These are phyloP conservation scores for Phyllotreta cruciferae DNA, from an alignment of 2,888 invertebrate species.

Conservation along the genomic window DNA sequence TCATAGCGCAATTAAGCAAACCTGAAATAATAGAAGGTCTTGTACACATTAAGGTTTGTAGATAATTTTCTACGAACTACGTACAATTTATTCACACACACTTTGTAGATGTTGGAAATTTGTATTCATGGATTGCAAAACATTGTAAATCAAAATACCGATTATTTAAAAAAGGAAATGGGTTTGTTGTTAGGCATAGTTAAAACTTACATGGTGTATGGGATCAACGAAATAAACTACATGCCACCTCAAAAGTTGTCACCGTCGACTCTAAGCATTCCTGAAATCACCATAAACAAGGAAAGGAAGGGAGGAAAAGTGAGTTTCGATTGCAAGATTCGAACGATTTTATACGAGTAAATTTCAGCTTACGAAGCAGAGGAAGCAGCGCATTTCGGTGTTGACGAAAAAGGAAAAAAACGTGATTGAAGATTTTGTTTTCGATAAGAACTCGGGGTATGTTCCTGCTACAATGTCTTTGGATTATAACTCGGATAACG, in stretches of 20 bases:
- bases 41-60: conserved; percentile 62
- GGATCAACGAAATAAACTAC: conserved; percentile 60
- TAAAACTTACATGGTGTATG: conserved; percentile 65
- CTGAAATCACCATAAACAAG: conserved; percentile 57
- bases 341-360: neutral
- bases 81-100: conserved; percentile 10
- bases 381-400: conserved; percentile 45
- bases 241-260: conserved; percentile 64
- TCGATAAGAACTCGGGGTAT: conserved; percentile 40
- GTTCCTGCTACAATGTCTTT: conserved; percentile 38
- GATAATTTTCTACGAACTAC: neutral
- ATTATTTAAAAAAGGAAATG: conserved; percentile 54
- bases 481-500: conserved; percentile 41
- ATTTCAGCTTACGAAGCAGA: conserved; percentile 49
- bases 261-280: conserved; percentile 69
- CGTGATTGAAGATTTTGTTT: conserved; percentile 31
- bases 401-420: conserved; percentile 41
- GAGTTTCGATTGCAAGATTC: neutral
- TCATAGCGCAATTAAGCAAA: conserved; percentile 58
- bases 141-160: conserved; percentile 51
- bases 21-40: conserved; percentile 60
- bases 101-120: conserved; percentile 61
- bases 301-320: conserved; percentile 69
- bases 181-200: conserved; percentile 68
- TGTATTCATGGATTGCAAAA: conserved; percentile 56